Evolutionary conservation across 2,888 invertebrate genomes (phyloP).

Genomic region (Halictus ligatus): DNA sequence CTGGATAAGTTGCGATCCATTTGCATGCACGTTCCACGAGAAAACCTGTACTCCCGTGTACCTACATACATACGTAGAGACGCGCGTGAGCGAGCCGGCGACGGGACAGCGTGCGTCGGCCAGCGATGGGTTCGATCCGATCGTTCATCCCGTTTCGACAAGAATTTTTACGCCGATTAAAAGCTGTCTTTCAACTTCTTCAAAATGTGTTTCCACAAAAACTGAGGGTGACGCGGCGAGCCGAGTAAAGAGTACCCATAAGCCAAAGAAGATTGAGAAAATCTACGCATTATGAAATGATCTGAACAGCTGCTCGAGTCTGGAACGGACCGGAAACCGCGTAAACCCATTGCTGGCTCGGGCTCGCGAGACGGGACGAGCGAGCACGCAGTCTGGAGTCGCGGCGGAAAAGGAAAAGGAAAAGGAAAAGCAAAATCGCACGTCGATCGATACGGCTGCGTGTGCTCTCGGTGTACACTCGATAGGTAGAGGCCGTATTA

Average conservation of each 20-base stretch:
- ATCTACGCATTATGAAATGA: background rate
- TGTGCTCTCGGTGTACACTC: conserved; percentile 46
- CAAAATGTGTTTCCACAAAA: background rate
- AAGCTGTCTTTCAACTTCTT: background rate
- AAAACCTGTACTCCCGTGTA: conserved; percentile 56
- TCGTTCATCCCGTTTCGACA: background rate
- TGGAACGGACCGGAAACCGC: background rate
- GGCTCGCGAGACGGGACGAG: conserved; percentile 35
- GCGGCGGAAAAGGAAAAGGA: conserved; percentile 20
- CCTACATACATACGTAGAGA: conserved; percentile 12
- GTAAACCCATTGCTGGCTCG: conserved; percentile 2
- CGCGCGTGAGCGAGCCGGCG: conserved; percentile 32
- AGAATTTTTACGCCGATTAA: background rate
- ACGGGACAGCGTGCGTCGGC: background rate
- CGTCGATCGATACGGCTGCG: conserved; percentile 52
- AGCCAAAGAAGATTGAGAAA: background rate
- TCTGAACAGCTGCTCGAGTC: background rate
- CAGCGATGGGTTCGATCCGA: conserved; percentile 6
- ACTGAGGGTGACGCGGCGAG: background rate
- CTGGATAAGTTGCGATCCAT: conserved; percentile 55
- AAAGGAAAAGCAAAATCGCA: conserved; percentile 36
- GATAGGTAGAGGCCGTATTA: conserved; percentile 57
- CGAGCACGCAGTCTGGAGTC: conserved; percentile 28
- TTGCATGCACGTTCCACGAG: conserved; percentile 54
- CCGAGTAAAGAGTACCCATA: background rate